Evolutionary conservation across 1,140 invertebrate species (phyloP).

Genomic region (Thaumetopoea pityocampa): DNA sequence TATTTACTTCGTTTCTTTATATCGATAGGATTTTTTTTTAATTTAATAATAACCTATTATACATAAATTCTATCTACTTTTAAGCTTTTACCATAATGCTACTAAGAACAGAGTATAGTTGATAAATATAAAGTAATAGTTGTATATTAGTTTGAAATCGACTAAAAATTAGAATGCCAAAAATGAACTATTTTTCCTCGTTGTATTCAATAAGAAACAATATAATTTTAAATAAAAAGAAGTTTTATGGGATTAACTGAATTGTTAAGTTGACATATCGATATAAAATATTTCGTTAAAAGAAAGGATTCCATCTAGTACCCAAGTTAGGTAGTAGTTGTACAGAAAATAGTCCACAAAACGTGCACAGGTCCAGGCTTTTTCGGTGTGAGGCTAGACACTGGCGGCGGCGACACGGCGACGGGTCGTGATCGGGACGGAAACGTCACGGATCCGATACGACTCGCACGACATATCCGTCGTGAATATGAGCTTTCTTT

Average conservation of each 20-base stretch:
- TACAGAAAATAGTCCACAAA: not conserved
- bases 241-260: too few relatives aligned
- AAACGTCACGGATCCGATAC: not conserved
- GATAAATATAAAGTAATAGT: too few relatives aligned
- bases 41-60: slow-evolving; percentile 15
- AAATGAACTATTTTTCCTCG: too few relatives aligned
- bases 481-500: not conserved
- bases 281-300: too few relatives aligned
- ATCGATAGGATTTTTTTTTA: slow-evolving; percentile 18
- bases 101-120: slow-evolving; percentile 10
- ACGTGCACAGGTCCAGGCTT: slow-evolving; percentile 1
- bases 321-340: slow-evolving; percentile 4
- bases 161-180: too few relatives aligned
- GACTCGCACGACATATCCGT: not conserved
- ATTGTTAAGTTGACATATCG: too few relatives aligned
- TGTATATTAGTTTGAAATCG: too few relatives aligned
- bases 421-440: too few relatives aligned
- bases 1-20: slow-evolving; percentile 19
- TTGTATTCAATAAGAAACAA: too few relatives aligned
- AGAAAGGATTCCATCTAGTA: too few relatives aligned
- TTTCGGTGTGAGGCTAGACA: slow-evolving; percentile 1
- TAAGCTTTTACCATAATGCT: slow-evolving; percentile 12
- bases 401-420: slow-evolving; percentile 2
- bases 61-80: slow-evolving; percentile 10
- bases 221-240: too few relatives aligned